Evolutionary conservation across 30 jellyfish, hydroid and myxozoan species (phyloP), one percentile per base, ranked within the genome.

Genomic region (Nemopilema nomurai): DNA sequence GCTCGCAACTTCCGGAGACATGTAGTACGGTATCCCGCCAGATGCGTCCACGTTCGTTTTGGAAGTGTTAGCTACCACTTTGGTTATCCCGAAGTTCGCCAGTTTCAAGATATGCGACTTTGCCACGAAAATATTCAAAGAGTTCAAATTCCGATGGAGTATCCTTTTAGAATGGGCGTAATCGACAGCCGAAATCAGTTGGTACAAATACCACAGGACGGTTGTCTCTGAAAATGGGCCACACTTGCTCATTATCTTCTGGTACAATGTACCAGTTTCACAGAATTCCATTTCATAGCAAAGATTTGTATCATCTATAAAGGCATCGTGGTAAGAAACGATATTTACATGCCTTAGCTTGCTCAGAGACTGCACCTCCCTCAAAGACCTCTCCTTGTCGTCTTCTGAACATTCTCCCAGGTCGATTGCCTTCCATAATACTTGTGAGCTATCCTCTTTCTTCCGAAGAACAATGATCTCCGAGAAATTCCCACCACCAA

Each of bases 11-110:
- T 93, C 98, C 1, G 98, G 98, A 7, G 97, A 88, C 89, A 93
- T 79, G 80, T 93, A 93, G 71, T 88, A 93, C 33, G 98, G 98
- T 32, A 96, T 93, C n/a, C 98, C 98, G 50, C 93, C 98, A 18
- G 80, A 63, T 8, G 98, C 75, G 31, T 93, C 85, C 1, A 84
- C 92, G 41, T 84, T 84, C 19, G 9, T 73, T 51, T 84, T 84
- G 16, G 87, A 41, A n/a, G 67, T 72, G 87, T 84, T 84, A 19
- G 97, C 97, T 26, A 80, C 41, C 75, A 93, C 98, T 87, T 93
- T 93, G 23, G 96, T 51, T 28, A 93, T 88, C 1, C 98, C 98
- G 71, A 93, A 93, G 79, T 90, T 92, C 31, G 96, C 98, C 0
- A 93, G 91, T 62, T 93, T 93, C 29, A 93, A 86, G 0, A 93